Conservation (phyloP, 2,113 vertebrate species). For the Elaphurus davidianus region DNA sequence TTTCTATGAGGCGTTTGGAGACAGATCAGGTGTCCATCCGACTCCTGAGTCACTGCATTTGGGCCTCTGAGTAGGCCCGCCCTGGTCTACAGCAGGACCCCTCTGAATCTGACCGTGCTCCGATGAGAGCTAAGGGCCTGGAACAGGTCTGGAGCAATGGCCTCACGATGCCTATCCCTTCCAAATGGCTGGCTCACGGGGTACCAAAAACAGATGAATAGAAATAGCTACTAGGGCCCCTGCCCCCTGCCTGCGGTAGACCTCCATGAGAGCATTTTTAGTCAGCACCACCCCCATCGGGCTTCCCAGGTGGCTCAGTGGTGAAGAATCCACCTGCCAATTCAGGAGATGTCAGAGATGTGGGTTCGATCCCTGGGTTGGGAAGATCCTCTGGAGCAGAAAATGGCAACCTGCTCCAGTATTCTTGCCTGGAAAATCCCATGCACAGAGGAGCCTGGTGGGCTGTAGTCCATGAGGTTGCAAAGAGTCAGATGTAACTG, state of each 20-base stretch:
- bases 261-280: no score
- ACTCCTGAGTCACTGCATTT: background rate
- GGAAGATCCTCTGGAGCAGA: background rate
- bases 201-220: background rate
- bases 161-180: background rate
- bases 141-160: fast-evolving
- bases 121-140: background rate
- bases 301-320: background rate
- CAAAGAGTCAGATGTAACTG: background rate
- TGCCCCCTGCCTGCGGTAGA: background rate
- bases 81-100: background rate
- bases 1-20: background rate
- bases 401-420: background rate
- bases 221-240: background rate
- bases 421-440: background rate
- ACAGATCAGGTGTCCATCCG: background rate
- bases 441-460: background rate
- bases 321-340: background rate
- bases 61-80: fast-evolving
- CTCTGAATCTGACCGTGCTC: background rate
- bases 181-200: background rate
- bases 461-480: background rate
- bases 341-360: background rate
- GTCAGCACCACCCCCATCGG: background rate
- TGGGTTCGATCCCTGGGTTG: background rate